These are phyloP conservation scores for Corythaixoides concolor DNA, from an alignment of 2,113 vertebrate genomes.

Conservation along the genomic window DNA sequence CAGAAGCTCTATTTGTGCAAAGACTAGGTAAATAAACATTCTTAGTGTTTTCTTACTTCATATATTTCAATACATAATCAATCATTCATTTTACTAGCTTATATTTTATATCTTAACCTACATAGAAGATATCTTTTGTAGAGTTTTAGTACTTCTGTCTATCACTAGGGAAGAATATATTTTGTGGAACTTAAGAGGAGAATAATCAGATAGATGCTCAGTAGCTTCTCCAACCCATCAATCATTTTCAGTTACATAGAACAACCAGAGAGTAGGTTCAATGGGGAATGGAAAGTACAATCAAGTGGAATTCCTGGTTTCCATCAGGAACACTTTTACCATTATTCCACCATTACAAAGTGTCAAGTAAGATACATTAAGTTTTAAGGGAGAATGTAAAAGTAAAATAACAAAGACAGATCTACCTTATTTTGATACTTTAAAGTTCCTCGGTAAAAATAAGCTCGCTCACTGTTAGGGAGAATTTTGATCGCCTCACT, in stretches of 20 bases:
- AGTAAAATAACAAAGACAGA: not conserved
- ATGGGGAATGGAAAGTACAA: not conserved
- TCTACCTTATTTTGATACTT: slow-evolving; percentile 78
- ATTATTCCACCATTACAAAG: not conserved
- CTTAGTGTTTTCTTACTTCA: not conserved
- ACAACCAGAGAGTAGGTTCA: not conserved
- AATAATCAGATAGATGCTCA: not conserved
- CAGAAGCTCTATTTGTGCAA: not conserved
- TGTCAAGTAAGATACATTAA: not conserved
- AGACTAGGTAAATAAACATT: not conserved
- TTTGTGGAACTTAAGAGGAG: not conserved
- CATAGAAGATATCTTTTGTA: not conserved
- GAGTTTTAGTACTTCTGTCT: not conserved
- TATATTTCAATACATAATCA: not conserved
- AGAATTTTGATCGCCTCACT: slow-evolving; percentile 78
- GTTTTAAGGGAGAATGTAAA: not conserved
- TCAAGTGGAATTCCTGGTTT: not conserved
- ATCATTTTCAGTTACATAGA: not conserved
- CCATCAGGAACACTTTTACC: not conserved
- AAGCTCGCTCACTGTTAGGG: slow-evolving; percentile 70
- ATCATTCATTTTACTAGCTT: not conserved
- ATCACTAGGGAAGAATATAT: not conserved
- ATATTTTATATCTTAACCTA: not conserved
- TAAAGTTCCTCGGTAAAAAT: slow-evolving; percentile 78
- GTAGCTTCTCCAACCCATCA: not conserved